Base-by-base conservation (phyloP, 1,140 invertebrate species). In the Euwallacea similis region DNA sequence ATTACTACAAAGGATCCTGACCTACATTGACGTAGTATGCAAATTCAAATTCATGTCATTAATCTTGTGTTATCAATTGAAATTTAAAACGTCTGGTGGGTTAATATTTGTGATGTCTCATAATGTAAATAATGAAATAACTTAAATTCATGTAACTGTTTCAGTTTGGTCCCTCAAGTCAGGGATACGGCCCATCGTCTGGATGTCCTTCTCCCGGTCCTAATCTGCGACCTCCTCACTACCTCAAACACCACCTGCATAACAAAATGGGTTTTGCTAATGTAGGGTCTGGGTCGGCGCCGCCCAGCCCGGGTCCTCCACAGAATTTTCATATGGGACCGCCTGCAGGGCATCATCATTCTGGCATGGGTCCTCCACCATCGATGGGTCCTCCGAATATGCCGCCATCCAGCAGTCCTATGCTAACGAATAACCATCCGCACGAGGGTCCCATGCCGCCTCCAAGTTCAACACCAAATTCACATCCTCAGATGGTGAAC, bases 221-320 rank as follows among this genome's bases (percentile, higher is more conserved):
- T n/a, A 80, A 80, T 13, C 79, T 85, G 13, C 81, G 85, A 60
- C 85, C 84, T 7, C 82, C 81, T 13, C 84, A 87, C 80, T 90
- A 90, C 84, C 82, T 90, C 77, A 89, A 90, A 78, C 88, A 90
- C 75, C 89, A 90, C 82, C 82, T 87, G 76, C 86, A 88, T 81
- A 86, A 89, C 79, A 88, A 89, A 81, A 84, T 87, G 78, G 84
- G 86, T 73, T 86, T 86, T 79, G 80, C 81, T 71, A 81, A 81
- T 71, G 73, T 76, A 66, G 66, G 65, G n/a, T 84, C 79, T 79
- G 83, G 84, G 67, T 85, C 85, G 46, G 85, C 88, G 53, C 86
- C 87, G 21, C 84, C 84, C 41, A 84, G 82, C 73, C 81, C 82
- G 58, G 81, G 82, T 72, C 86, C 87, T 71, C 86, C 87, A 42